Evolutionary conservation across 2,888 invertebrate genomes (phyloP), one percentile per base, ranked within the genome.

Genomic region (Schizaphis graminum): DNA sequence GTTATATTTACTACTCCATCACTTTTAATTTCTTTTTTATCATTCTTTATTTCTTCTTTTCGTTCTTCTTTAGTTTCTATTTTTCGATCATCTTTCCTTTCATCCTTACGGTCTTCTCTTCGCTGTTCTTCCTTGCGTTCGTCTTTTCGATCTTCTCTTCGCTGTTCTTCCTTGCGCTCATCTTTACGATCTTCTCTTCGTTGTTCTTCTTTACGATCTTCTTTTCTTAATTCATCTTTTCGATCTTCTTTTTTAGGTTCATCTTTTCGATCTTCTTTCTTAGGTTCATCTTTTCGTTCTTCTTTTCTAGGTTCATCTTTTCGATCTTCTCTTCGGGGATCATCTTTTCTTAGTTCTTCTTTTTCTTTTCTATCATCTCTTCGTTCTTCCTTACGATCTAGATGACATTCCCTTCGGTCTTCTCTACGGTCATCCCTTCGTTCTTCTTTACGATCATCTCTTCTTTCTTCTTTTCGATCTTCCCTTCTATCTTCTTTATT

Each of bases 11-110:
- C 21, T 89, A 89, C 8, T 61, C 10, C 61, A 0, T 89, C 89
- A 21, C 28, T 61, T 21, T 89, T 98, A 98, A 95, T 97, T 97
- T 95, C 98, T 97, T 95, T 98, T 98, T 94, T 95, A 95, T 26
- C 95, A 95, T 61, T 93, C 44, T 85, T 93, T 0, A 93, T 57
- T 84, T 89, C 89, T 95, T 93, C 95, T 95, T 94, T 95, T 95
- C 56, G 95, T 95, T 89, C 95, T 95, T 92, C 88, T 67, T 95
- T 97, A 41, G 16, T 26, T 77, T 93, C 92, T 44, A n/a, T 41
- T 93, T 89, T 93, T n/a, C 67, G 92, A n/a, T 89, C 89, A 7
- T 89, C 89, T 89, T 84, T 89, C 8, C 0, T 47, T 89, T 89
- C 88, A 0, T 61, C 85, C n/a, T 91, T 91, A 47, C 91, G 85